Base-by-base conservation (phyloP, 2,797 vertebrate genomes). In the Halcyon chelicuti region DNA sequence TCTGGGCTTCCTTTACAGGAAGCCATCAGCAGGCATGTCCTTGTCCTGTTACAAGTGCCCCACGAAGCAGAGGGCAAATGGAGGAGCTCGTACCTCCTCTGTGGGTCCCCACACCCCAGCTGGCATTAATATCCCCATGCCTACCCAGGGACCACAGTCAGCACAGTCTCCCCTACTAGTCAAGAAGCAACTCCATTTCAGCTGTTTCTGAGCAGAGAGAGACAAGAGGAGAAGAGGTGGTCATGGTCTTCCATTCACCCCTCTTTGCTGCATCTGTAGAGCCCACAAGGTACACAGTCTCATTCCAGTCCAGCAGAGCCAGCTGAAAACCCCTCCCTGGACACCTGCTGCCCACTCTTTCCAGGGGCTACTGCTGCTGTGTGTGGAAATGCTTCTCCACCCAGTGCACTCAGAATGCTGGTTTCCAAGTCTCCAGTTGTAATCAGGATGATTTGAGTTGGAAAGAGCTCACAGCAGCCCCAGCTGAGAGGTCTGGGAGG, bases 271-370 rank as follows among this genome's bases (percentile, higher is more conserved):
- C 28, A 35, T 12, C 31, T 44, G 47, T 42, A 28, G 60, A 84
- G 35, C 20, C 39, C 28, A 46, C 2, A 51, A 51, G 11, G 15
- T 23, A 6, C 54, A 20, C 0, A 1, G 6, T 8, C 11, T 42
- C 25, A 71, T 89, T 20, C 42, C 52, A 23, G 60, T 31, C 11
- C 39, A 62, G 13, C 22, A 66, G 42, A 80, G 31, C 18, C 42
- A 51, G 23, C 5, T 39, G 21, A 26, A 63, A 93, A 26, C 2
- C 25, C 14, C 29, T 74, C 46, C 28, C 18, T 58, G n/a, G 22
- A 22, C 9, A 15, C 6, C 26, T 26, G 14, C 6, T 87, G 44
- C 4, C 29, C 13, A 72, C 23, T 75, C 16, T 61, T 40, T 5
- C 42, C 44, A 75, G 19, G 5, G 13, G 13, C 44, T 55, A 12